Base-by-base conservation (phyloP, 2,797 vertebrate species). In the Vipera ursinii region DNA sequence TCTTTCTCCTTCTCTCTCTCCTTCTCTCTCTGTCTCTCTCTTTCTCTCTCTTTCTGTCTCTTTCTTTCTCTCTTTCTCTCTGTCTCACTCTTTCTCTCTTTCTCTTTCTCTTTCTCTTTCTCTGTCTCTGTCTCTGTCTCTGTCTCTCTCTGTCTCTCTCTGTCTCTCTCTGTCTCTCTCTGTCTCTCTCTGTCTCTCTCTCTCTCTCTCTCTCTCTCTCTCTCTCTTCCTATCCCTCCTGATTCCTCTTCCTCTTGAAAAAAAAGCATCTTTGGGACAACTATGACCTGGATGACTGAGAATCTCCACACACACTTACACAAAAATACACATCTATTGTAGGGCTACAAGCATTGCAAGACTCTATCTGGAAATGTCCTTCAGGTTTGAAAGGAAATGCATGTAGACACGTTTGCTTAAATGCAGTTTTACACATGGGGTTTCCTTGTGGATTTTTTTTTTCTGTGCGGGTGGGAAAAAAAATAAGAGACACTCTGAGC, bases 121-220 rank as follows among this genome's bases (percentile, higher is more conserved):
- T 93, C 28, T 94, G 94, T 90, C 92, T 95, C 94, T 93, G 89
- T 93, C 3, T 63, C 3, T 63, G 0, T 26, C 61, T 63, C 3
- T 28, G 2, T 65, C 10, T 63, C 4, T 65, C 2, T 28, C 9
- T 63, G 1, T 28, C 1, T 65, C 10, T 17, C 6, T 60, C 1
- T 60, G 3, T 59, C 57, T 60, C 2, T 24, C 24, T 7, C 0
- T 60, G 6, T 24, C 7, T 8, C 2, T 60, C 2, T 24, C 6
- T 60, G 32, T 32, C 32, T 32, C 32, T 32, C 32, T n/a, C 6
- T 60, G 0, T 24, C 5, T 10, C 2, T 61, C 24, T 61, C 7
- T 60, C 0, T 59, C 5, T 22, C 4, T 60, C 7, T 61, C 3
- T 20, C 2, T 61, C 24, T 57, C 0, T 17, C 15, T 26, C 7